Percentiles rank a stretch among this genome's conserved stretches.
Conservation (phyloP, 2,113 vertebrate species). For the Hippocampus abdominalis region DNA sequence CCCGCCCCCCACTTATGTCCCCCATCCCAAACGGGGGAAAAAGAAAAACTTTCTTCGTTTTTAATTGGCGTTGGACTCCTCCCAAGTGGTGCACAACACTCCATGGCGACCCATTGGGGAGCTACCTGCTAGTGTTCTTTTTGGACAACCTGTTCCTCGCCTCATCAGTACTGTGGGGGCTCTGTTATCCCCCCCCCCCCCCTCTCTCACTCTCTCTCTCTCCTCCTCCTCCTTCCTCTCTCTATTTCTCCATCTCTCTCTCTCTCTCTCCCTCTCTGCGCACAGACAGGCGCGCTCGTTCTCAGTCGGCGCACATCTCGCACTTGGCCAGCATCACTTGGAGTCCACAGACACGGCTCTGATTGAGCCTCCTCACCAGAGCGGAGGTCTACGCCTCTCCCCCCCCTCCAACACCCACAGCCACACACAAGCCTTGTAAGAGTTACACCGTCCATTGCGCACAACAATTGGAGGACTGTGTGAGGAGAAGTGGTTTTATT, state of each 20-base stretch:
- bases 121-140: neutral
- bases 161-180: neutral
- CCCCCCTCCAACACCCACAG: neutral
- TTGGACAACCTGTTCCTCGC: conserved; percentile 3
- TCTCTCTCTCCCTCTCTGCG: conserved; percentile 35
- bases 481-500: conserved; percentile 1
- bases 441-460: conserved; percentile 16
- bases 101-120: neutral
- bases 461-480: conserved; percentile 9
- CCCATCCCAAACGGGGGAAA: neutral
- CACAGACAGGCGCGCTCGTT: conserved; percentile 69
- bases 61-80: conserved; percentile 42
- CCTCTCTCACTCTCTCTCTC: conserved; percentile 18
- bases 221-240: conserved; percentile 15
- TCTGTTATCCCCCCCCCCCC: conserved; percentile 4
- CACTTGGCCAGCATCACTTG: conserved; percentile 62
- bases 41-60: conserved; percentile 33
- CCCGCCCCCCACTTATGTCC: neutral
- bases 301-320: conserved; percentile 72
- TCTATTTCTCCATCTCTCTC: neutral
- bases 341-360: conserved; percentile 66
- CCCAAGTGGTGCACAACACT: conserved; percentile 19
- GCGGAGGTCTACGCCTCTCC: conserved; percentile 5
- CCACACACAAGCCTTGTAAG: conserved; percentile 29
- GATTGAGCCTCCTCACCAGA: conserved; percentile 43